Evolutionary conservation across 2,888 invertebrate genomes (phyloP).

Genomic region (Subacronicta megacephala): DNA sequence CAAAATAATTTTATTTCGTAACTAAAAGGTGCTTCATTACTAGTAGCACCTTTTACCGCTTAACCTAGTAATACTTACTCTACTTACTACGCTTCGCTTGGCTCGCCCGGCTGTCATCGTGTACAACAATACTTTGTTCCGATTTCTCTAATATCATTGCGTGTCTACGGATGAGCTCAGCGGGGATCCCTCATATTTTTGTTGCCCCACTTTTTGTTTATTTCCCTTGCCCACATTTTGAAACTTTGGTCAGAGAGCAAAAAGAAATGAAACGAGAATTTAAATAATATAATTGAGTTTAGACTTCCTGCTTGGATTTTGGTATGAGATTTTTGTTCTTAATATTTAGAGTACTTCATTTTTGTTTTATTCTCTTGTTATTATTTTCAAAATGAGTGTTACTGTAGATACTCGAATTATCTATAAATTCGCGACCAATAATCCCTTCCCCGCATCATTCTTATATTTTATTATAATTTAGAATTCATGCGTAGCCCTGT

Average conservation of each 20-base stretch:
- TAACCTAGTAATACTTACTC: conserved; percentile 1
- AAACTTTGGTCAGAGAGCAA: conserved; percentile 45
- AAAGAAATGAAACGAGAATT: conserved; percentile 53
- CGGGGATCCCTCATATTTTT: conserved; percentile 57
- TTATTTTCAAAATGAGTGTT: background rate
- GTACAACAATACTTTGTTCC: conserved; percentile 50
- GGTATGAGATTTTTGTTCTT: conserved; percentile 17
- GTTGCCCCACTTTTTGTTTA: conserved; percentile 59
- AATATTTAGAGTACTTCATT: conserved; percentile 15
- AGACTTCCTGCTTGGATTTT: conserved; percentile 46
- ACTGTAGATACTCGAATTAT: no score
- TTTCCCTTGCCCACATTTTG: conserved; percentile 55
- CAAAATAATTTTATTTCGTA: no score
- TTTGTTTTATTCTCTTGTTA: conserved; percentile 13
- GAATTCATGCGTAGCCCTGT: no score
- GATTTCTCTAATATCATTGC: conserved; percentile 61
- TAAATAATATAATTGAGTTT: conserved; percentile 56
- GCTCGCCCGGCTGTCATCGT: conserved; percentile 43
- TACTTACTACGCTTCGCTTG: conserved; percentile 25
- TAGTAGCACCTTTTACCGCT: background rate
- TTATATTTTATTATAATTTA: no score
- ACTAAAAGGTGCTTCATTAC: no score
- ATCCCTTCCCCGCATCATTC: no score
- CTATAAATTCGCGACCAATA: no score
- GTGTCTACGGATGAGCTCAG: conserved; percentile 53